Evolutionary conservation across 1,140 invertebrate species (phyloP).

Genomic region (Gonatopus flavifemur): DNA sequence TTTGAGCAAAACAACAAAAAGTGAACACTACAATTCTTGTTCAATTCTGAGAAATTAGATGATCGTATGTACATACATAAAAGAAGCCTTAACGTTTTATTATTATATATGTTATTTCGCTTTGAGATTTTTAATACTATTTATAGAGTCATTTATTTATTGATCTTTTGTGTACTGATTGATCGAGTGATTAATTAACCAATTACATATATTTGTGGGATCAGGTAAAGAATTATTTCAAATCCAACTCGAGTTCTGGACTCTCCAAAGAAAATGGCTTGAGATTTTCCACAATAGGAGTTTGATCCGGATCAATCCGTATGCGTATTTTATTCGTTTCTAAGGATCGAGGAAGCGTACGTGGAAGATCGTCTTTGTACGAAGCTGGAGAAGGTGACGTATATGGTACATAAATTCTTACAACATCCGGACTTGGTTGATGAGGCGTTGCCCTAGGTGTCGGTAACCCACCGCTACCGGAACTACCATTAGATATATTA

Average conservation of each 20-base stretch:
- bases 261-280: constrained; percentile 62
- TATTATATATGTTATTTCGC: no score
- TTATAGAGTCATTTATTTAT: no score
- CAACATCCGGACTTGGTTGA: constrained; percentile 68
- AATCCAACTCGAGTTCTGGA: constrained; percentile 57
- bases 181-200: no score
- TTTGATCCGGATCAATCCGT: constrained; percentile 67
- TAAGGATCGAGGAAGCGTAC: constrained; percentile 52
- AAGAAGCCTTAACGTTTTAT: no score
- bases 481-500: constrained; percentile 68
- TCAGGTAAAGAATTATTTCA: constrained; percentile 46
- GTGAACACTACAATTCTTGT: no score
- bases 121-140: no score
- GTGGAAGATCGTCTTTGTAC: constrained; percentile 61
- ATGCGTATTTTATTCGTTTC: constrained; percentile 68
- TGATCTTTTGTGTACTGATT: no score
- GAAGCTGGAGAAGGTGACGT: constrained; percentile 58
- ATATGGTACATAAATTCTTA: constrained; percentile 77
- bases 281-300: constrained; percentile 70
- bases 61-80: no score
- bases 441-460: constrained; percentile 67
- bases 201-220: no score
- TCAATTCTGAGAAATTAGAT: no score
- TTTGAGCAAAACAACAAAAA: no score
- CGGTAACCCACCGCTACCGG: constrained; percentile 65